Evolutionary conservation across 2,113 vertebrate species (phyloP).

Genomic region (Prunella himalayana): DNA sequence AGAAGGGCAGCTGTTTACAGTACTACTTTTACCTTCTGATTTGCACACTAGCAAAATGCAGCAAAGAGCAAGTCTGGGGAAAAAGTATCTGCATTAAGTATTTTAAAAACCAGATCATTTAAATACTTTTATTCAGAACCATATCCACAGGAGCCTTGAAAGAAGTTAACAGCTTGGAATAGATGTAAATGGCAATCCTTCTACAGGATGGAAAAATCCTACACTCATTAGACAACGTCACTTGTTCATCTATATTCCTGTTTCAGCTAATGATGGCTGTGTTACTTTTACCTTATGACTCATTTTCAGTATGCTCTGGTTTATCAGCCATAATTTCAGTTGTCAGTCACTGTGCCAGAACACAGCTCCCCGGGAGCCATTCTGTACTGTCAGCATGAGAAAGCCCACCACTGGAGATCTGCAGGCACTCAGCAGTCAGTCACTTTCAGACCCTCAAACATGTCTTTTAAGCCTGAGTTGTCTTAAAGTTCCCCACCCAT

Average conservation of each 20-base stretch:
- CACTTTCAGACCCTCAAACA: background rate
- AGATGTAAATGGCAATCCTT: background rate
- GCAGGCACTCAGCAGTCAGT: background rate
- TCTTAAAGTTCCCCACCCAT: background rate
- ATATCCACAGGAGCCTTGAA: background rate
- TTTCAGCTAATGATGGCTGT: background rate
- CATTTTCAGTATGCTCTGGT: conserved; percentile 12
- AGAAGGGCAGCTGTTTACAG: background rate
- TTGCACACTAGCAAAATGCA: background rate
- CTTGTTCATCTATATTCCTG: background rate
- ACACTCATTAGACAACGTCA: background rate
- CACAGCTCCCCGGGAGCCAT: background rate
- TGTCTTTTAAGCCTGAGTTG: background rate
- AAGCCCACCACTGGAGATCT: background rate
- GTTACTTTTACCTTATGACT: conserved; percentile 46
- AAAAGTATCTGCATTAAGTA: background rate
- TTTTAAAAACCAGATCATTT: background rate
- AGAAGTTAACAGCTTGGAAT: background rate
- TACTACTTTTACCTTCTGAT: background rate
- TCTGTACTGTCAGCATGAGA: background rate
- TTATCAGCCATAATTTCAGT: background rate
- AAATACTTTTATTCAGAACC: background rate
- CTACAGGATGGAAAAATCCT: background rate
- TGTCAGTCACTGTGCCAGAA: background rate
- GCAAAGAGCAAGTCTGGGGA: background rate